phyloP scores from a whole-genome alignment of 2,888 invertebrate genomes.

The Dicycla oo region DNA sequence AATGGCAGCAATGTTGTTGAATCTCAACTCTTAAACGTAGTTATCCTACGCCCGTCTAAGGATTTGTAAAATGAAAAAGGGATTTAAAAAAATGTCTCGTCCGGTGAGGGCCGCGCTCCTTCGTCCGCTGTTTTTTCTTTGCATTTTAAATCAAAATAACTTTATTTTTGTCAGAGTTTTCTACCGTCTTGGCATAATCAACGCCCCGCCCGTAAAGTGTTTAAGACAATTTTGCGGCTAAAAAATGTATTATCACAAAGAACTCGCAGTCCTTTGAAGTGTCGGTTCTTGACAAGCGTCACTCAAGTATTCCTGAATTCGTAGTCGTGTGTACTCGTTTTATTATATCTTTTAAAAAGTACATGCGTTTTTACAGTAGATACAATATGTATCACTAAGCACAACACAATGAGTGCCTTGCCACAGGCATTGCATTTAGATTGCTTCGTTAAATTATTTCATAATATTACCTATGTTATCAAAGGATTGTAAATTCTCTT shows the following conservation, averaged over 20 bases:
- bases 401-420: background rate
- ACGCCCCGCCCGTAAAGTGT: slow-evolving; percentile 82
- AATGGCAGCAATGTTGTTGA: slow-evolving; percentile 67
- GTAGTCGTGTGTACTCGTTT: slow-evolving; percentile 6
- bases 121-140: slow-evolving; percentile 80
- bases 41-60: slow-evolving; percentile 73
- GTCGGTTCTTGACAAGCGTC: slow-evolving; percentile 64
- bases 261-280: slow-evolving; percentile 78
- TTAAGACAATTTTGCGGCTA: slow-evolving; percentile 84
- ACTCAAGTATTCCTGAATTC: background rate
- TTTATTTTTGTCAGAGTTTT: slow-evolving; percentile 85
- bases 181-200: slow-evolving; percentile 86
- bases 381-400: background rate
- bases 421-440: background rate
- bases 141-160: slow-evolving; percentile 89
- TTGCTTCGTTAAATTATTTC: background rate
- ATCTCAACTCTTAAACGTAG: slow-evolving; percentile 71
- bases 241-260: slow-evolving; percentile 80
- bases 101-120: slow-evolving; percentile 68
- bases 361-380: background rate
- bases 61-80: slow-evolving; percentile 84
- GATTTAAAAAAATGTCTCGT: slow-evolving; percentile 77
- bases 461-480: background rate
- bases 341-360: background rate
- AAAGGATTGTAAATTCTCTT: background rate